phyloP scores from a whole-genome alignment of 2,888 invertebrate genomes.

The Nesidiocoris tenuis region DNA sequence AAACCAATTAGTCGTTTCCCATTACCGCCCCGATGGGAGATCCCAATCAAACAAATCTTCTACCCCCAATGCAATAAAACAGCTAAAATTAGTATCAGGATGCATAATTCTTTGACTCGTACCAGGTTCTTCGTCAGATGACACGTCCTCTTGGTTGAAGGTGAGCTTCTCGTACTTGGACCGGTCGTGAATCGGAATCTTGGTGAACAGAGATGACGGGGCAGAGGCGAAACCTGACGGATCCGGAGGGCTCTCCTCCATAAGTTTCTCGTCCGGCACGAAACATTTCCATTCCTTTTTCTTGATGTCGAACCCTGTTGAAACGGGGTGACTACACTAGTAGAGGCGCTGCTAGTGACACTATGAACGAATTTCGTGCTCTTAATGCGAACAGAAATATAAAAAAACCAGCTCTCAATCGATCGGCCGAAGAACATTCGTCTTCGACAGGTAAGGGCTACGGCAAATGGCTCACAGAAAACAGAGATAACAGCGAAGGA shows the following conservation, averaged over 20 bases:
- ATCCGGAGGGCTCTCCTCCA: conserved; percentile 28
- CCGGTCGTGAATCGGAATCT: conserved; percentile 67
- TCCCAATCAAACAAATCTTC: too few species aligned
- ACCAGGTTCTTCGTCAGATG: conserved; percentile 58
- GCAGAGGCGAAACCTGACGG: conserved; percentile 2
- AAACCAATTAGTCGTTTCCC: too few species aligned
- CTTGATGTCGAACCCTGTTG: conserved; percentile 47
- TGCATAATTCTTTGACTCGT: too few species aligned
- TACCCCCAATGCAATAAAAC: too few species aligned
- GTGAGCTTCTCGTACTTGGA: conserved; percentile 76
- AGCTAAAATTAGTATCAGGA: too few species aligned
- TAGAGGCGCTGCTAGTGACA: neutral
- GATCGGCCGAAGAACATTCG: too few species aligned
- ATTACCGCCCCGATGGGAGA: too few species aligned
- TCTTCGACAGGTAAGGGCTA: too few species aligned
- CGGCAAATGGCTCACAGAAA: too few species aligned
- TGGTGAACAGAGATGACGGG: conserved; percentile 51
- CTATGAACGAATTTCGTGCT: neutral
- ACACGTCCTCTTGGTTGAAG: conserved; percentile 61
- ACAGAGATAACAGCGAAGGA: conserved; percentile 3
- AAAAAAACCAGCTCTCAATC: too few species aligned
- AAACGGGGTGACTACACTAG: conserved; percentile 29
- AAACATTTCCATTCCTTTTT: conserved; percentile 46
- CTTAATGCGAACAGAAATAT: neutral
- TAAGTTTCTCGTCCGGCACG: conserved; percentile 34